Evolutionary conservation across 2,113 vertebrate genomes (phyloP), one percentile per base, ranked within the genome.

Genomic region (Myodes glareolus): DNA sequence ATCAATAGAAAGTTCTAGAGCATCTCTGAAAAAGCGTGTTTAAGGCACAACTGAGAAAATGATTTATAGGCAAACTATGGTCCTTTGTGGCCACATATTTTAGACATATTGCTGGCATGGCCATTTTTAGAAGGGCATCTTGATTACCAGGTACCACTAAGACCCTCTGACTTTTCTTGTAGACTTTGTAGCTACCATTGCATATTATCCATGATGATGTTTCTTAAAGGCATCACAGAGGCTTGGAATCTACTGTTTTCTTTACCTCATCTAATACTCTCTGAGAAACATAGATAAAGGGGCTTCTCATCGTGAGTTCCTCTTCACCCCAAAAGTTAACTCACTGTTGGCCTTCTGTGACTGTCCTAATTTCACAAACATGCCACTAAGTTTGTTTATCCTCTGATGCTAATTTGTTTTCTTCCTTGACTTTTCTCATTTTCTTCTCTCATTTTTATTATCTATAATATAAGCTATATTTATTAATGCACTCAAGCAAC

Each of bases 181-280:
- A 61, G 0, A 47, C 50, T 73, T 73, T 42, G 33, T 63, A n/a
- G 27, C 17, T 80, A 39, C 80, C 14, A 19, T 1, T 1, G 9
- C 0, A 1, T 9, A 5, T 1, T 36, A 17, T 14, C n/a, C 11
- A 52, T 2, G 3, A 39, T 1, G 8, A 4, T 55, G 29, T 88
- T 87, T 45, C 45, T 42, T 42, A 1, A 1, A 72, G 27, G 52
- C 47, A 58, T 7, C 0, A 0, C 16, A 14, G 55, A 73, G 1
- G 27, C 45, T 67, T 19, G 29, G 19, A 17, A 12, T 12, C 52
- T 70, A 27, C 50, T 33, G 0, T 50, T 33, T 52, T 29, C 68
- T n/a, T 75, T 76, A 67, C 27, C 21, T 0, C 1, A 1, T 17
- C 5, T 6, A 0, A 39, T 52, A 23, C 2, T 67, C 5, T 70